Conservation (phyloP, 2,113 vertebrate genomes). For the Lepisosteus oculatus region DNA sequence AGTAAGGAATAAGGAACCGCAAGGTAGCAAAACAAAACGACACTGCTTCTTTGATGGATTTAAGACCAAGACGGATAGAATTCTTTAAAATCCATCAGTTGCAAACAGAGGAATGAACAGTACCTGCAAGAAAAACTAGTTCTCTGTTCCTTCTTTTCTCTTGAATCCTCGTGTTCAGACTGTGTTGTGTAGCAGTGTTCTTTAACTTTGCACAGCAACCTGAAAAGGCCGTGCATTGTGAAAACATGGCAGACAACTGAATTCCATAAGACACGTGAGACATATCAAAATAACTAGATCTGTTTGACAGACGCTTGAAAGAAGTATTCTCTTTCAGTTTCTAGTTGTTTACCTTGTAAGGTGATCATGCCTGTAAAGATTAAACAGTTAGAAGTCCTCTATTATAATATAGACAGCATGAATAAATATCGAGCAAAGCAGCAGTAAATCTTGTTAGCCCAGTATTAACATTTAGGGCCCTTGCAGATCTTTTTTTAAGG, state of each 20-base stretch:
- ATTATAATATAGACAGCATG: conserved; percentile 7
- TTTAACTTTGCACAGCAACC: not conserved
- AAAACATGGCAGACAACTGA: conserved; percentile 12
- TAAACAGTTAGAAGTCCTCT: conserved; percentile 8
- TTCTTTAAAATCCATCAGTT: too few species aligned
- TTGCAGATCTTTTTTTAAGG: too few species aligned
- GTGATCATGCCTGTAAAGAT: not conserved
- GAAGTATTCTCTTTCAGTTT: not conserved
- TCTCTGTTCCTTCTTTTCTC: too few species aligned
- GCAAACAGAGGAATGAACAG: too few species aligned
- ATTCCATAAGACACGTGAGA: not conserved
- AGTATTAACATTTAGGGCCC: not conserved
- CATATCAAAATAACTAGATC: conserved; percentile 9
- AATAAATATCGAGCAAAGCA: not conserved
- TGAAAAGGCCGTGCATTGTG: not conserved
- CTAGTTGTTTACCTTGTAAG: not conserved
- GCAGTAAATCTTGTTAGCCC: not conserved
- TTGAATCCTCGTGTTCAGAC: too few species aligned
- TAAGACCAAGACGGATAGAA: too few species aligned
- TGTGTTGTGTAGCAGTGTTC: too few species aligned
- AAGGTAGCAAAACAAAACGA: too few species aligned
- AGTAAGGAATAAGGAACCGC: too few species aligned
- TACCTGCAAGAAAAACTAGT: too few species aligned
- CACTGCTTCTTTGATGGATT: too few species aligned
- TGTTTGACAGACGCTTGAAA: conserved; percentile 25